These are phyloP conservation scores for Cacajao melanocephalus DNA, from an alignment of 2,797 vertebrate genomes.

Conservation along the genomic window DNA sequence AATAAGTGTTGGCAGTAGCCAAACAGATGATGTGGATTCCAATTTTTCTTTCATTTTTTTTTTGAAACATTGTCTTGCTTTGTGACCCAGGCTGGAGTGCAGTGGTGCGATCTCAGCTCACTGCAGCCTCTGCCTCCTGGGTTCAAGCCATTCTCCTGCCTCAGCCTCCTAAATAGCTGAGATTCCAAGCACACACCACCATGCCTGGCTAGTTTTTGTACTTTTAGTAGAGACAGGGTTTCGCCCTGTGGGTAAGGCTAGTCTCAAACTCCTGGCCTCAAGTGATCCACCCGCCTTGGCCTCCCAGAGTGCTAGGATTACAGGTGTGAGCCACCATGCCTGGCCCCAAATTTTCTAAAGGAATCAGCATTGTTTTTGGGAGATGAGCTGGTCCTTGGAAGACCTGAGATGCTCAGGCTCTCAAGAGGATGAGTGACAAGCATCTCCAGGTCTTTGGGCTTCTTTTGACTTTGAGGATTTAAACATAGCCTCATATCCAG, in stretches of 20 bases:
- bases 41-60: neutral
- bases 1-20: neutral
- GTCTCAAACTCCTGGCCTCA: neutral
- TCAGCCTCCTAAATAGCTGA: neutral
- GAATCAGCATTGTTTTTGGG: neutral
- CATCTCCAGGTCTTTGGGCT: neutral
- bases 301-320: neutral
- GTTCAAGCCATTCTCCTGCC: neutral
- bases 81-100: neutral
- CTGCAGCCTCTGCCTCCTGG: neutral
- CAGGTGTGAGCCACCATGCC: neutral
- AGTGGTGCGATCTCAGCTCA: neutral
- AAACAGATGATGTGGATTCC: neutral
- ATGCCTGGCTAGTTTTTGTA: neutral
- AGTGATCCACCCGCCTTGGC: neutral
- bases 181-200: neutral
- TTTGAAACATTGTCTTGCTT: neutral
- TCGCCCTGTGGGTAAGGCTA: neutral
- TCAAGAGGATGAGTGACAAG: neutral
- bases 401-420: neutral
- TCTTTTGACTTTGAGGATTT: neutral
- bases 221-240: neutral
- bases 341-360: neutral
- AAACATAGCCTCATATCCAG: slow-evolving; percentile 23
- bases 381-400: slow-evolving; percentile 15